These are phyloP conservation scores for Dicentrarchus labrax DNA, from an alignment of 2,113 vertebrate species.

Conservation along the genomic window DNA sequence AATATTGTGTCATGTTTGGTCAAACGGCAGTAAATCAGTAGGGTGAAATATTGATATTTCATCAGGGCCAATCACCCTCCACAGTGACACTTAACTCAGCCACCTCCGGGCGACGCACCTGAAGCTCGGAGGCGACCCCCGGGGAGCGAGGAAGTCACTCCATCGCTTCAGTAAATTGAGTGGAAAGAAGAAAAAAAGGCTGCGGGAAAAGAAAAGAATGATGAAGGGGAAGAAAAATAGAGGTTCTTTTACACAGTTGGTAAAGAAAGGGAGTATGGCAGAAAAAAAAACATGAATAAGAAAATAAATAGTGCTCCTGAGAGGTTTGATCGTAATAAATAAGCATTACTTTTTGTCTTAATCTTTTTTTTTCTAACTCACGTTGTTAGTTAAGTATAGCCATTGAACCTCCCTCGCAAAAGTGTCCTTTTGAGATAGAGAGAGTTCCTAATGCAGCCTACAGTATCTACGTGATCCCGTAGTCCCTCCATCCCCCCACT, in stretches of 20 bases:
- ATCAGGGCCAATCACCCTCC: constrained; percentile 68
- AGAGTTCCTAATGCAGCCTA: constrained; percentile 45
- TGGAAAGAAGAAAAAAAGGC: constrained; percentile 34
- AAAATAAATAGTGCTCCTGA: neutral
- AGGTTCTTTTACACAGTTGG: constrained; percentile 1
- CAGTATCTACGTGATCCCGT: constrained; percentile 57
- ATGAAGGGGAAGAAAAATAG: neutral
- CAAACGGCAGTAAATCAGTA: constrained; percentile 72
- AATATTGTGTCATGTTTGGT: constrained; percentile 78
- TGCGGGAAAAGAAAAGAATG: neutral
- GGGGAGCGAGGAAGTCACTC: constrained; percentile 61
- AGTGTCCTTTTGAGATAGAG: constrained; percentile 10
- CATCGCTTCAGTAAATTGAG: constrained; percentile 64
- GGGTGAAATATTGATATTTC: constrained; percentile 81
- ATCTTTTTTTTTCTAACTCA: constrained; percentile 5
- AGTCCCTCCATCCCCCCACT: constrained; percentile 61
- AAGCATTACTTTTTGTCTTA: neutral
- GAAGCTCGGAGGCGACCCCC: constrained; percentile 52
- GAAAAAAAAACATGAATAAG: neutral
- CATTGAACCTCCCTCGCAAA: neutral
- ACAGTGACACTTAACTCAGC: constrained; percentile 71
- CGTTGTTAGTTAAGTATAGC: neutral
- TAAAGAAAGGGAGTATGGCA: neutral
- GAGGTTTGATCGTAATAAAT: neutral
- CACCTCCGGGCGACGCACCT: constrained; percentile 61